Base-by-base conservation (phyloP, 2,113 vertebrate species). In the Eclectus roratus region DNA sequence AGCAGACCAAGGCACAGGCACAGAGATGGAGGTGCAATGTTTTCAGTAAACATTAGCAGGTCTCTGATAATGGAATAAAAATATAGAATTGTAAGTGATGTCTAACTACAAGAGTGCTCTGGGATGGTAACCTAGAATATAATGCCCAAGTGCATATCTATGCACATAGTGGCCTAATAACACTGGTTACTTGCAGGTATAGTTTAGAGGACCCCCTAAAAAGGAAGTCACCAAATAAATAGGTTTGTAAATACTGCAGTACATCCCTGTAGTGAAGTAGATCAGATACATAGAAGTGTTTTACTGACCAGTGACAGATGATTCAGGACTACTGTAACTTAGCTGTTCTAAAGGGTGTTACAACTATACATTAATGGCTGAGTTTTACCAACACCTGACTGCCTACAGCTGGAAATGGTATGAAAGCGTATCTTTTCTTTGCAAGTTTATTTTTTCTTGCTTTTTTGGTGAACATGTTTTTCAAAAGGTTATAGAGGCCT, bases 131-230 rank as follows among this genome's bases (percentile, higher is more conserved):
- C 7, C 11, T 23, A 24, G 21, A 70, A 47, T 28, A 35, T 33
- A 37, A 70, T 17, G 17, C 4, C 49, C 23, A 77, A 69, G 29
- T 12, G 46, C 49, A 65, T 29, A 84, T 15, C 18, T 20, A 3
- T 31, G 12, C 10, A 46, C 33, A 27, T 10, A 77, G 23, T 15
- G 69, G 33, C 24, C 25, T 33, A 55, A 21, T 13, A 29, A 29
- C 13, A 35, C 5, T 1, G 0, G 0, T 31, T 35, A 65, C 23
- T 21, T 65, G 16, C 23, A 65, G 18, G 12, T 66, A 31, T 63
- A 0, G 61, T 73, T 80, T 18, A 43, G 7, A 37, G 35, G 24
- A 52, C 7, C 72, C 4, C 3, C 2, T 37, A n/a, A 82, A 15
- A 29, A 74, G n/a, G n/a, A 80, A 77, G 64, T 52, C 29, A 72